Evolutionary conservation across 2,113 vertebrate genomes (phyloP), one percentile per base, ranked within the genome.

Genomic region (Channa maculata): DNA sequence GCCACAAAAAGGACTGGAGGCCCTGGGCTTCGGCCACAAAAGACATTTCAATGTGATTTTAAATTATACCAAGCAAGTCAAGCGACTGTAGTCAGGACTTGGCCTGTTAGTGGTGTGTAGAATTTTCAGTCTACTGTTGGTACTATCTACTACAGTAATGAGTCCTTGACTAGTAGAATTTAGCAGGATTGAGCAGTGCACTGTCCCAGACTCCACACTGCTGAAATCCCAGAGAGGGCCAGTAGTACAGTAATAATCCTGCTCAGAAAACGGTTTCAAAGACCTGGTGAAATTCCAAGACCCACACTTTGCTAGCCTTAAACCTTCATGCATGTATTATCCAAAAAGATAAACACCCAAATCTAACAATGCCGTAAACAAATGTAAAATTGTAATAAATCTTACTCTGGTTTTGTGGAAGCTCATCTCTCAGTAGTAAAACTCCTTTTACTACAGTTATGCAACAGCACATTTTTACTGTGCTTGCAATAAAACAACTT

Each of bases 401-500:
- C 52, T 45, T 14, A 44, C 65, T 46, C 68, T 65, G 33, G 39
- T 85, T 86, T 71, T 67, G 44, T 67, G 58, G 63, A 65, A 82
- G 73, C 68, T 73, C 58, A 51, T 83, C 65, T 50, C 60, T 81
- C 59, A 64, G 62, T 37, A 65, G 64, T 64, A 52, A 72, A 67
- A 74, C 61, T 80, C 8, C 36, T 79, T 81, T 71, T 74, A 79
- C 71, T 73, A 80, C 53, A 73, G 71, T 77, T 87, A 82, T 66
- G 63, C 65, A 79, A 55, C 71, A 78, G 69, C 84, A 83, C 75
- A 83, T 84, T 85, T 78, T 88, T 84, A 86, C 77, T 82, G 73
- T 33, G 69, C 68, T 61, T 45, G 84, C 87, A 84, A 87, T 83
- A 86, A 89, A 90, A 80, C 72, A 83, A 62, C 80, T 79, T 71